phyloP scores from a whole-genome alignment of 2,113 vertebrate species.

The Archocentrus centrarchus region DNA sequence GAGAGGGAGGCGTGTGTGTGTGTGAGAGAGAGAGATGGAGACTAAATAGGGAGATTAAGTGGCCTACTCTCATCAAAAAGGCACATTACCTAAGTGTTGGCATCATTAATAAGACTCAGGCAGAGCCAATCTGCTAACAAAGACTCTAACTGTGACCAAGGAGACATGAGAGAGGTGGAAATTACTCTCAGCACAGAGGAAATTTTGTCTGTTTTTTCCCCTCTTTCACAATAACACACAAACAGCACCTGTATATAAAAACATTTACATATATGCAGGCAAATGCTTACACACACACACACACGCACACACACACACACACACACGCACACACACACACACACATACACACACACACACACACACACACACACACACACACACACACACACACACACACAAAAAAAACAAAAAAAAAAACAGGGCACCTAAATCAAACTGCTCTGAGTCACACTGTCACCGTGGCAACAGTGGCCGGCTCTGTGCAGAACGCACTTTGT shows the following conservation, averaged over 20 bases:
- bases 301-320: slow-evolving; percentile 4
- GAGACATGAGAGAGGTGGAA: slow-evolving; percentile 52
- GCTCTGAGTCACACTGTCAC: slow-evolving; percentile 83
- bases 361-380: not conserved
- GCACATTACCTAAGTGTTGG: slow-evolving; percentile 77
- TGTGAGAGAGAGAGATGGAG: slow-evolving; percentile 40
- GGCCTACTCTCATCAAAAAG: slow-evolving; percentile 75
- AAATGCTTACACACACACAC: not conserved
- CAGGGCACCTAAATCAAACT: slow-evolving; percentile 75
- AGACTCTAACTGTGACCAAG: slow-evolving; percentile 63
- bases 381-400: not conserved
- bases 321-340: slow-evolving; percentile 2
- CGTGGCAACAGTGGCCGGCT: slow-evolving; percentile 81
- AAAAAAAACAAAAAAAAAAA: not conserved
- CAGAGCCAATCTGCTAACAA: slow-evolving; percentile 74
- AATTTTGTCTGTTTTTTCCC: slow-evolving; percentile 9
- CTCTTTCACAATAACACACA: slow-evolving; percentile 10
- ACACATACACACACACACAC: slow-evolving; percentile 8
- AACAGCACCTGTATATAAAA: not conserved
- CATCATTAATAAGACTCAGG: slow-evolving; percentile 72
- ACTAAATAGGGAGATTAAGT: slow-evolving; percentile 77
- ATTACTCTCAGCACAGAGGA: slow-evolving; percentile 29
- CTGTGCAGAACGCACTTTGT: slow-evolving; percentile 78
- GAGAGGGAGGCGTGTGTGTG: slow-evolving; percentile 60
- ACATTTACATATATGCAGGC: slow-evolving; percentile 20